Evolutionary conservation across 2,113 vertebrate species (phyloP).

Genomic region (Ailurus styani): DNA sequence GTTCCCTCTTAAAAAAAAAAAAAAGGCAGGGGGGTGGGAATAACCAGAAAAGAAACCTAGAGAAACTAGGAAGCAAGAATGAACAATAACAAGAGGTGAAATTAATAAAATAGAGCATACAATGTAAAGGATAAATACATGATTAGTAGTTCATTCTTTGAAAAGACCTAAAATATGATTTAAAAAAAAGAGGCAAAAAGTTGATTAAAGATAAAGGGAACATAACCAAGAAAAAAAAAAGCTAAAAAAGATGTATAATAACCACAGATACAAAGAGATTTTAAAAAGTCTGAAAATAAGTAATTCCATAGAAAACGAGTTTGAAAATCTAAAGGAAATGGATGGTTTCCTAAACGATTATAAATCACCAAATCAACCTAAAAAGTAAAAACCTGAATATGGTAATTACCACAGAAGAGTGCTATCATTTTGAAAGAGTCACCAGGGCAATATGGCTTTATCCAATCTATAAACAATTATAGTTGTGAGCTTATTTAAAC

Average conservation of each 20-base stretch:
- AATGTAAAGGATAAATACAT: background rate
- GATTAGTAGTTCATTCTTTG: background rate
- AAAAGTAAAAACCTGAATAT: background rate
- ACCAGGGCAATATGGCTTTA: background rate
- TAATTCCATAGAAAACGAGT: background rate
- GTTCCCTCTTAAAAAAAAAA: background rate
- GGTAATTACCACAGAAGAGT: background rate
- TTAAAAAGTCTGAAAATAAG: background rate
- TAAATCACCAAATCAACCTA: background rate
- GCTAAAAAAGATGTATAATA: background rate
- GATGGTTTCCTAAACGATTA: background rate
- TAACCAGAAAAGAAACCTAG: background rate
- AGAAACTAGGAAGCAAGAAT: slow-evolving; percentile 7
- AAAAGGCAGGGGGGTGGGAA: background rate
- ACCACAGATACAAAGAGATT: background rate
- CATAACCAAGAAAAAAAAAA: background rate
- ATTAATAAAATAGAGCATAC: background rate
- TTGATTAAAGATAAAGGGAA: background rate
- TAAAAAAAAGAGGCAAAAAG: background rate
- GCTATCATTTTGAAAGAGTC: background rate
- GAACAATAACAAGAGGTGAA: background rate
- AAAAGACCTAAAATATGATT: background rate
- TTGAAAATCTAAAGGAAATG: background rate
- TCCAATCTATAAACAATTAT: background rate
- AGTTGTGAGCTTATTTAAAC: background rate